Conservation (phyloP, 2,888 invertebrate genomes). For the Hirtodrosophila alboralis region DNA sequence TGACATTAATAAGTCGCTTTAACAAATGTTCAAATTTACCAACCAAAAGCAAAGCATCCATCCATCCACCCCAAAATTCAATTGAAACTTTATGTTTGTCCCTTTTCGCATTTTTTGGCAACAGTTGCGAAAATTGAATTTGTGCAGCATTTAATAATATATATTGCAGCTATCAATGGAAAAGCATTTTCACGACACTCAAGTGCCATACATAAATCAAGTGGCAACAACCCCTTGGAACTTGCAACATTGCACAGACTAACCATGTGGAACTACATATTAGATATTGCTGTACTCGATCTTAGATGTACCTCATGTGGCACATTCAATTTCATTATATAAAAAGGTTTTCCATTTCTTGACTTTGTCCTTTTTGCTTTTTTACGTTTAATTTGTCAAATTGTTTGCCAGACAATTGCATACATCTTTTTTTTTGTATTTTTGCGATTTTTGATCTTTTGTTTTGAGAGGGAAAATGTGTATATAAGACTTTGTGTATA, state of each 20-base stretch:
- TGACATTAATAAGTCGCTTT: conserved; percentile 74
- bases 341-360: conserved; percentile 65
- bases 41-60: conserved; percentile 5
- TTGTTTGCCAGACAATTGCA: conserved; percentile 53
- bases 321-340: conserved; percentile 71
- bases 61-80: background rate
- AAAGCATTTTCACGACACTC: conserved; percentile 62
- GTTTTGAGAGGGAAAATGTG: no score
- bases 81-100: background rate
- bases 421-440: conserved; percentile 31
- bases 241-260: background rate
- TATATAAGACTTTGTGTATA: no score
- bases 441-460: conserved; percentile 31
- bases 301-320: conserved; percentile 33
- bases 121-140: conserved; percentile 75
- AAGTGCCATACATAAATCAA: conserved; percentile 71
- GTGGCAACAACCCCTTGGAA: conserved; percentile 54
- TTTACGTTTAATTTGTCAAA: conserved; percentile 47
- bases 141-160: conserved; percentile 54
- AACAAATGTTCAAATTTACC: conserved; percentile 72
- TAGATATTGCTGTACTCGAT: conserved; percentile 5
- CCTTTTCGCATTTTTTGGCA: conserved; percentile 52
- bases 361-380: conserved; percentile 31
- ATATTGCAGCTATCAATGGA: conserved; percentile 65
- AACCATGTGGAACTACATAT: background rate